Conservation (phyloP, 2,113 vertebrate genomes). For the Drymodes brunneopygia region DNA sequence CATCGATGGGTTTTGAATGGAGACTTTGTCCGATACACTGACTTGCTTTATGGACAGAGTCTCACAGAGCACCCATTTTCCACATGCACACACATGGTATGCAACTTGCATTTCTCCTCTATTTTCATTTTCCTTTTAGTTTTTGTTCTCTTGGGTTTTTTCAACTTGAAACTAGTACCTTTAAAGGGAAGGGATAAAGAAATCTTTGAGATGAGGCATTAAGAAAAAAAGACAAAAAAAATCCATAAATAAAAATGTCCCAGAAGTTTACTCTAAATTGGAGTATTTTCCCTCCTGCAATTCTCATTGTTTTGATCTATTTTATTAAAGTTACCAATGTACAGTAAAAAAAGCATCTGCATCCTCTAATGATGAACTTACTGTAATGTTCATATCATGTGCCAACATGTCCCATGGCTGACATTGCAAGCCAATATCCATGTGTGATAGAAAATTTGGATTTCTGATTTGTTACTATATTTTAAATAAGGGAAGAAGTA, state of each 20-base stretch:
- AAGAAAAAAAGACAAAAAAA: not conserved
- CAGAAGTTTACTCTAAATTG: not conserved
- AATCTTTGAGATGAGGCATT: not conserved
- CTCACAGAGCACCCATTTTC: not conserved
- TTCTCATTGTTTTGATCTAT: not conserved
- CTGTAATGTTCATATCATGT: not conserved
- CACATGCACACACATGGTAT: no score
- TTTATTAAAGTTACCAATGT: not conserved
- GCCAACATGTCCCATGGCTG: not conserved
- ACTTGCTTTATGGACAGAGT: not conserved
- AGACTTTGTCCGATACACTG: not conserved
- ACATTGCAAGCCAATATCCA: not conserved
- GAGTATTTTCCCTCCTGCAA: not conserved
- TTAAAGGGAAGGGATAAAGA: not conserved
- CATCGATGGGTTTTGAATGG: not conserved
- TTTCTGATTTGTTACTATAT: not conserved
- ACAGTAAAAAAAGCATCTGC: not conserved
- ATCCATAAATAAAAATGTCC: not conserved
- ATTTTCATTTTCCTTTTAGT: not conserved
- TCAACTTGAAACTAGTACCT: not conserved
- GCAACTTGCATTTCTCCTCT: not conserved
- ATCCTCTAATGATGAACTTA: not conserved
- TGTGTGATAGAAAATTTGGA: not conserved
- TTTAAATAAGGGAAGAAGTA: not conserved
- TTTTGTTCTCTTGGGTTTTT: not conserved